Base-by-base conservation (phyloP, 2,113 vertebrate species). In the Leptosomus discolor region DNA sequence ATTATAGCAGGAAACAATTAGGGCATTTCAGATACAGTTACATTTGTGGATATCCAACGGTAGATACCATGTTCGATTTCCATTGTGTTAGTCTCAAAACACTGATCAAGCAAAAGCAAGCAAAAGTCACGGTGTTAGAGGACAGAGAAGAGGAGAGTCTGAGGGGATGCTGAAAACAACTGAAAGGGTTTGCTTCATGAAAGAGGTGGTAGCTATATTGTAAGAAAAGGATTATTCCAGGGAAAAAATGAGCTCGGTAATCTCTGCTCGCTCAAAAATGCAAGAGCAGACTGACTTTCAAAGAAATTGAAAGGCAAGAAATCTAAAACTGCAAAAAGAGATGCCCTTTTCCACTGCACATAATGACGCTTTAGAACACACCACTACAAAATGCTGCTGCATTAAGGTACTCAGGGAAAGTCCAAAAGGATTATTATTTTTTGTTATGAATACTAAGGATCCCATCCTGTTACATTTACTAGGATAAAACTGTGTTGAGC, bases 361-460 rank as follows among this genome's bases (percentile, higher is more conserved):
- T 77, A 83, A 92, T 90, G 74, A 43, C 41, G 27, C 90, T 96
- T 96, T 58, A 61, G 74, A 95, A 92, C 63, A 90, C 45, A 77
- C 14, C 11, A 34, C 67, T 70, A 39, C 54, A 80, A 93, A 97
- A 84, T 48, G 54, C 63, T 63, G 2, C 75, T 90, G 58, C 63
- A 32, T 94, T 94, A 88, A 90, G 32, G 54, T 77, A 92, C 41
- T 92, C 63, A 51, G 79, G 51, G 53, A 24, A 91, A 94, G 32
- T 74, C 58, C 53, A 57, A 92, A 67, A 32, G 54, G 37, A 54
- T 80, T 73, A 86, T 79, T 95, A 20, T 68, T 87, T 96, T 92
- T 76, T 85, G 70, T 85, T 92, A 73, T 93, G 84, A 96, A 94
- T 95, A 91, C 65, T 90, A 53, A 96, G 45, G 77, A 85, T 82